Base-by-base conservation (phyloP, 1,140 invertebrate genomes). In the Whitmania pigra region DNA sequence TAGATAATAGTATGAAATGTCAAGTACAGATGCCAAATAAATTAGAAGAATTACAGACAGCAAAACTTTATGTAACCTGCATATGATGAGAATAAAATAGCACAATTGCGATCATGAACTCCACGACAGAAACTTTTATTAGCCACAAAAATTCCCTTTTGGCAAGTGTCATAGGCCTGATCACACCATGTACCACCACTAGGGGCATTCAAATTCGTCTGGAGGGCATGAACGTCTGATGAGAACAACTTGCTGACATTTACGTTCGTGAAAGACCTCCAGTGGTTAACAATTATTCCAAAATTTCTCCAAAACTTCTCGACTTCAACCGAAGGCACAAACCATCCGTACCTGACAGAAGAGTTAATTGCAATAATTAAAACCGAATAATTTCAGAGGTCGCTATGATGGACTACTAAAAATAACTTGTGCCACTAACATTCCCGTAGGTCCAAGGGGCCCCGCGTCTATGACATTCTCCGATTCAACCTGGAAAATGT, bases 331-430 rank as follows among this genome's bases (percentile, higher is more conserved):
- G 76, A 75, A 2, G 81, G 87, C 57, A 89, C 85, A 76, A 88
- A 90, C 88, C 89, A 90, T 7, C 88, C 87, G 77, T 88, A 88
- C 71, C 88, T 86, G 77, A 29, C 18, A 36, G 15, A 31, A n/a
- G 15, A 15, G 9, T n/a, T 27, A 71, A 49, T 49, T 49, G 43
- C 43, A 49, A 49, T 49, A 17, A 49, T 17, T 17, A 3, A 49
- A 15, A 17, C 43, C 43, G 13, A 49, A 15, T 49, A 7, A 49
- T 49, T 49, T 49, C 9, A 49, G 43, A 49, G 9, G 9, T 49
- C 43, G 11, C 13, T 49, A 36, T 36, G 31, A 36, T 3, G 43
- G 13, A 11, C 11, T 49, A 17, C 0, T 9, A 54, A 0, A 36
- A 25, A 11, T 25, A 27, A 71, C 11, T 7, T 25, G 6, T 55